Evolutionary conservation across 1,140 invertebrate species (phyloP), one percentile per base, ranked within the genome.

Genomic region (Papilio helenus): DNA sequence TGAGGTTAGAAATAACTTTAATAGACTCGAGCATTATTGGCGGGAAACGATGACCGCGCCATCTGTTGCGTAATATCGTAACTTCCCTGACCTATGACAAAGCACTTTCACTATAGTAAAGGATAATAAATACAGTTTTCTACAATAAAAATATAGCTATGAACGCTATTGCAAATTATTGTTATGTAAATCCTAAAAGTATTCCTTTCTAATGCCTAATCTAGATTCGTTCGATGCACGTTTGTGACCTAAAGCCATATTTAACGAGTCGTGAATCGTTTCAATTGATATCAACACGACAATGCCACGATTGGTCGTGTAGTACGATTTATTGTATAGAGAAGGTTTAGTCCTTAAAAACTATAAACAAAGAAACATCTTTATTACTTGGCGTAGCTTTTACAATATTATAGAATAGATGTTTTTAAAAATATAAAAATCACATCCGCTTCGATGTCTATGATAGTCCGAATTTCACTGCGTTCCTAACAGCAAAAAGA

Each of bases 401-500:
- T 3, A 26, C 14, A 26, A 61, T 26, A 26, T 26, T 23, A 26
- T 26, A 26, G 12, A 61, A 20, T 20, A n/a, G 58, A 61, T 16
- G 16, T 18, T 49, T 18, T 55, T 55, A 55, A n/a, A 7, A 51
- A 4, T 14, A 29, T 5, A 68, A 18, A 68, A 16, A 29, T 12
- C 14, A 18, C 61, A 68, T 68, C 61, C 23, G 61, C 26, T 68
- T 29, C 26, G 12, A 29, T 29, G 23, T 68, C 26, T 76, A 55
- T 76, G 34, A 76, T 39, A 58, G 9, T 10, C 26, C 18, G 44
- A 49, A 55, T 58, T 29, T 76, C 61, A 3, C 39, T 55, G 29
- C 23, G n/a, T 29, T 39, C 23, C 18, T 39, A 61, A 49, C 23
- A 77, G 58, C 76, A n/a, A 77, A 77, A 77, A 65, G 76, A 77